These are phyloP conservation scores for Thunnus thynnus DNA, from an alignment of 2,113 vertebrate species.

Conservation along the genomic window DNA sequence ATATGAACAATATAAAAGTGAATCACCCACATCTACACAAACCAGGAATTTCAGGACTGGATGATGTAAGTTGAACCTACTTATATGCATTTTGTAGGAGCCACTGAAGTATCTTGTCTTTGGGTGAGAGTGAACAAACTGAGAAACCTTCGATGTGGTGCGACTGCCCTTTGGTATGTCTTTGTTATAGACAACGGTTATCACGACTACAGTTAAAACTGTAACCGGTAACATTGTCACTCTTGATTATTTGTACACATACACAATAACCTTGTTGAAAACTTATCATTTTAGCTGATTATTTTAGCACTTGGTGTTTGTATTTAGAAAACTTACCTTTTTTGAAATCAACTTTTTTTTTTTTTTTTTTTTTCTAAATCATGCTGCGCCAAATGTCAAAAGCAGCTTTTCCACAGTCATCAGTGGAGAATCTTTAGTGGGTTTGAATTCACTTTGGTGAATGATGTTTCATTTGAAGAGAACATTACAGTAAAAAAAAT, in stretches of 20 bases:
- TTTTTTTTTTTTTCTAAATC: slow-evolving; percentile 12
- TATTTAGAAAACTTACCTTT: slow-evolving; percentile 72
- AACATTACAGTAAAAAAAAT: slow-evolving; percentile 13
- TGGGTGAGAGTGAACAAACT: slow-evolving; percentile 44
- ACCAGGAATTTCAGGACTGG: slow-evolving; percentile 55
- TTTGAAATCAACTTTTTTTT: not conserved
- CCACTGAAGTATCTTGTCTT: slow-evolving; percentile 40
- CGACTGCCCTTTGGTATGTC: slow-evolving; percentile 36
- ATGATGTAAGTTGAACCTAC: slow-evolving; percentile 47
- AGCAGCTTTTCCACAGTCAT: slow-evolving; percentile 51
- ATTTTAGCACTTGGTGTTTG: slow-evolving; percentile 82
- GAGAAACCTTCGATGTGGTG: slow-evolving; percentile 30
- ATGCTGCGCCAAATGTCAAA: slow-evolving; percentile 58
- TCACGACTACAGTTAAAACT: slow-evolving; percentile 69
- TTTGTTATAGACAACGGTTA: slow-evolving; percentile 52
- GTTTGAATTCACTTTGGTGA: slow-evolving; percentile 48
- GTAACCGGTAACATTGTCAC: slow-evolving; percentile 66
- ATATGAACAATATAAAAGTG: slow-evolving; percentile 73
- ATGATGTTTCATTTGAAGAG: slow-evolving; percentile 1
- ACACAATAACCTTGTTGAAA: slow-evolving; percentile 71
- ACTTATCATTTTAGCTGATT: slow-evolving; percentile 74
- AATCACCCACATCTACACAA: slow-evolving; percentile 55
- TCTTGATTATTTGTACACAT: slow-evolving; percentile 71
- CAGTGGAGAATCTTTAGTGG: slow-evolving; percentile 41
- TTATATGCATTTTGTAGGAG: slow-evolving; percentile 60